Evolutionary conservation across 2,797 vertebrate genomes (phyloP).

Genomic region (Myotis myotis): DNA sequence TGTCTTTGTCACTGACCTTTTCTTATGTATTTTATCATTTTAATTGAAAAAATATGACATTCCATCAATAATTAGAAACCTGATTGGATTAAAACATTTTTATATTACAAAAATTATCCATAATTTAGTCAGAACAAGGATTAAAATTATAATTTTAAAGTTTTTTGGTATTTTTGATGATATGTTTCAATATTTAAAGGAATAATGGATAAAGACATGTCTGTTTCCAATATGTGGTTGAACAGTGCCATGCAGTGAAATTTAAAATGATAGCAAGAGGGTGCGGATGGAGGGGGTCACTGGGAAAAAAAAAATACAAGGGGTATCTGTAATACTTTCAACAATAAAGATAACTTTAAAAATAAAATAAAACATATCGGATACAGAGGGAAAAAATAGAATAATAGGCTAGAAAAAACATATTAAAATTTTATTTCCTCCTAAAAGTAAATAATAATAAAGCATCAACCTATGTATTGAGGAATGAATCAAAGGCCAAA

Average conservation of each 20-base stretch:
- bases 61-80: conserved; percentile 1
- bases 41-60: conserved; percentile 25
- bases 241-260: not conserved
- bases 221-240: conserved; percentile 8
- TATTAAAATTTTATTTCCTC: not conserved
- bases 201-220: not conserved
- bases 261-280: not conserved
- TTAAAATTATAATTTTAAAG: not conserved
- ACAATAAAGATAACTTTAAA: too few species aligned
- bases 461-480: not conserved
- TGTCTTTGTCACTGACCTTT: conserved; percentile 15
- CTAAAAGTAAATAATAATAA: conserved; percentile 28
- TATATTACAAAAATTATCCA: not conserved
- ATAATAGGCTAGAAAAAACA: not conserved
- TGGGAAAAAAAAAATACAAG: too few species aligned
- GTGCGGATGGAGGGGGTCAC: too few species aligned
- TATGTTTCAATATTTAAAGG: conserved; percentile 11
- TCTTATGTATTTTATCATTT: conserved; percentile 13
- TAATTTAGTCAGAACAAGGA: not conserved
- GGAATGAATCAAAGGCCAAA: conserved; percentile 3
- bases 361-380: too few species aligned
- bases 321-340: too few species aligned
- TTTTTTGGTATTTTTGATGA: not conserved
- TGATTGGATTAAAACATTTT: not conserved
- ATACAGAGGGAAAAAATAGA: too few species aligned